Conservation (phyloP, 2,113 vertebrate genomes). For the Tupaia tana region DNA sequence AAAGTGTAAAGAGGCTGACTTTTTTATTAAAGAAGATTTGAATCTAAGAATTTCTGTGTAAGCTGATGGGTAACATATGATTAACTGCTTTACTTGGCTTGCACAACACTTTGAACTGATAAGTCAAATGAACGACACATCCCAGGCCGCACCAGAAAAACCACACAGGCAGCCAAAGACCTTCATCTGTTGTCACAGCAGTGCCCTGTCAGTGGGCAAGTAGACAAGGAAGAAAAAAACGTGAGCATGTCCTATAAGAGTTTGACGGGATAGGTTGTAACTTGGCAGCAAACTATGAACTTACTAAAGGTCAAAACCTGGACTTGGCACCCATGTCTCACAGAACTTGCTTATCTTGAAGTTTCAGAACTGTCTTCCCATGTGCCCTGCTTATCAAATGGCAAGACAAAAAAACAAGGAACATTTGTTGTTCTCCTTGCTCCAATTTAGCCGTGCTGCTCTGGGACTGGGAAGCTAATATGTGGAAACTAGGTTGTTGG, state of each 20-base stretch:
- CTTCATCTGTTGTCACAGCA: constrained; percentile 72
- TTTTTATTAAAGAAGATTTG: constrained; percentile 13
- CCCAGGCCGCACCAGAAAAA: constrained; percentile 58
- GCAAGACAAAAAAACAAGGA: constrained; percentile 65
- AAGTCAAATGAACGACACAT: constrained; percentile 72
- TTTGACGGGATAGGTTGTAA: constrained; percentile 65
- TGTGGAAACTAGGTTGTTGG: not conserved
- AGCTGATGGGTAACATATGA: constrained; percentile 71
- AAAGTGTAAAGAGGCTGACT: constrained; percentile 31
- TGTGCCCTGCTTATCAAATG: constrained; percentile 65
- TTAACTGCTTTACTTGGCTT: constrained; percentile 69
- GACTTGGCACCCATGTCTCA: constrained; percentile 69
- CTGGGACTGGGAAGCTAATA: constrained; percentile 12
- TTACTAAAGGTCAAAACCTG: constrained; percentile 82
- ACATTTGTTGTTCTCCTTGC: constrained; percentile 64
- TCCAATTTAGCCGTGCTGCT: constrained; percentile 52
- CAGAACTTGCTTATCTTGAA: constrained; percentile 73
- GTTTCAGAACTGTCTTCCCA: constrained; percentile 76
- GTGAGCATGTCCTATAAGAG: constrained; percentile 3
- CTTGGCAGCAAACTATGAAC: constrained; percentile 68
- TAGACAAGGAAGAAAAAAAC: constrained; percentile 34
- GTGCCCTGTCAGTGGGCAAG: constrained; percentile 62
- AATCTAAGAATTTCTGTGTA: constrained; percentile 49
- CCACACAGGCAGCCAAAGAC: constrained; percentile 59
- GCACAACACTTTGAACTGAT: constrained; percentile 62